Evolutionary conservation across 2,113 vertebrate genomes (phyloP), one percentile per base, ranked within the genome.

Genomic region (Psilopogon haemacephalus): DNA sequence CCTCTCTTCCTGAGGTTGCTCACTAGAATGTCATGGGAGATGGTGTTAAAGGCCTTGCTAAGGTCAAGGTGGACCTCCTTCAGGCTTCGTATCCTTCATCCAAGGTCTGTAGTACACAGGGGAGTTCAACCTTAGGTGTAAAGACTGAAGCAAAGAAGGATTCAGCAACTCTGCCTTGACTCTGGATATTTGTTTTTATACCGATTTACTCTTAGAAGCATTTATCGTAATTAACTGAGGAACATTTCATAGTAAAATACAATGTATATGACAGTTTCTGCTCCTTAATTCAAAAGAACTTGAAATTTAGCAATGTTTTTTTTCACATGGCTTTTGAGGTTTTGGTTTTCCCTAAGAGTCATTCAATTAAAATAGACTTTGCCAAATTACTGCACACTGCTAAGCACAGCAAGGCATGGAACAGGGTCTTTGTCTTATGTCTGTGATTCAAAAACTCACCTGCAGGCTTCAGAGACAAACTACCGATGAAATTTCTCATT

Each of bases 401-500:
- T 69, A 59, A 50, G 87, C 27, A 54, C 71, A 65, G 44, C 67
- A 40, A 69, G n/a, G 21, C 11, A 28, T 0, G 1, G n/a, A 89
- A 65, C 18, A 37, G 18, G n/a, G 23, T 32, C 27, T 52, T n/a
- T 90, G 87, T 20, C 67, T 72, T 46, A 28, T 37, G 4, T 44
- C 33, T 70, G 12, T 75, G 59, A 86, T 86, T 86, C 62, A 77
- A 65, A 65, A 62, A 62, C 18, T 37, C 35, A 81, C 54, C 54
- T 69, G 50, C 30, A 62, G 50, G 10, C 82, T 88, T 92, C 86
- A 88, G 44, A 40, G 55, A 40, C 16, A 89, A 90, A 74, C n/a
- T 33, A 42, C 33, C 35, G 27, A 15, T 59, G 64, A 82, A 89
- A 76, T n/a, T 37, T 50, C 6, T 63, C 40, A 19, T 72, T 84